Percentiles rank a stretch among this genome's conserved stretches.
Evolutionary conservation across 1,140 invertebrate genomes (phyloP).

Genomic region (Maniola jurtina): DNA sequence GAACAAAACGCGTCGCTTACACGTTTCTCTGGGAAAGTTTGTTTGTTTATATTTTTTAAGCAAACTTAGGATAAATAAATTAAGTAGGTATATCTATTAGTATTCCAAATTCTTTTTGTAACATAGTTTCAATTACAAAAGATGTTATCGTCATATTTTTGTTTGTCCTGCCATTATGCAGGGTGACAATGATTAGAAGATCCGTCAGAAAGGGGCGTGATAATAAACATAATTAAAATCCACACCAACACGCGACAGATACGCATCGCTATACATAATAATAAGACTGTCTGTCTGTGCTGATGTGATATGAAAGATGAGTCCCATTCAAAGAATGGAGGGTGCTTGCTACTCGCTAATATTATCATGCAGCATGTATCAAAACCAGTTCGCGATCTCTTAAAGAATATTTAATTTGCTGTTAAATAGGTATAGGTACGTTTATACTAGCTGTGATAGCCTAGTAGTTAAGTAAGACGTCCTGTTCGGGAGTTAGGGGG

Average conservation of each 20-base stretch:
- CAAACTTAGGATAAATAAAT: no score
- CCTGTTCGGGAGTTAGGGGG: no score
- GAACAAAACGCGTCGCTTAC: no score
- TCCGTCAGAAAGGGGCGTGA: constrained; percentile 13
- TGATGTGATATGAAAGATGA: constrained; percentile 32
- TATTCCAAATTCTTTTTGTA: not conserved
- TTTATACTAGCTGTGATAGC: no score
- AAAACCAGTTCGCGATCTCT: constrained; percentile 9
- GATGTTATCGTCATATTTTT: not conserved
- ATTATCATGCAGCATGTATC: not conserved
- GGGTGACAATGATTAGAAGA: constrained; percentile 10
- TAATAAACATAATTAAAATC: constrained; percentile 37
- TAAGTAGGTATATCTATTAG: no score
- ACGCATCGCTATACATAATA: constrained; percentile 35
- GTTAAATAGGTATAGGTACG: not conserved
- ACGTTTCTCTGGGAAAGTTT: no score
- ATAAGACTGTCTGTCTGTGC: constrained; percentile 32
- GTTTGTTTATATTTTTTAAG: no score
- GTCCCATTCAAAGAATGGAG: constrained; percentile 11
- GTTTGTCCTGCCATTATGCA: constrained; percentile 6
- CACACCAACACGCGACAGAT: constrained; percentile 35
- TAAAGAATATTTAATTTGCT: not conserved
- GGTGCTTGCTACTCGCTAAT: constrained; percentile 16
- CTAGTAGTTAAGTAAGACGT: no score
- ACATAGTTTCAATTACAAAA: constrained; percentile 1